A percentile compares a stretch with the other conserved stretches of the same genome.
phyloP scores from a whole-genome alignment of 2,797 vertebrate species.

The Apodemus agrarius region DNA sequence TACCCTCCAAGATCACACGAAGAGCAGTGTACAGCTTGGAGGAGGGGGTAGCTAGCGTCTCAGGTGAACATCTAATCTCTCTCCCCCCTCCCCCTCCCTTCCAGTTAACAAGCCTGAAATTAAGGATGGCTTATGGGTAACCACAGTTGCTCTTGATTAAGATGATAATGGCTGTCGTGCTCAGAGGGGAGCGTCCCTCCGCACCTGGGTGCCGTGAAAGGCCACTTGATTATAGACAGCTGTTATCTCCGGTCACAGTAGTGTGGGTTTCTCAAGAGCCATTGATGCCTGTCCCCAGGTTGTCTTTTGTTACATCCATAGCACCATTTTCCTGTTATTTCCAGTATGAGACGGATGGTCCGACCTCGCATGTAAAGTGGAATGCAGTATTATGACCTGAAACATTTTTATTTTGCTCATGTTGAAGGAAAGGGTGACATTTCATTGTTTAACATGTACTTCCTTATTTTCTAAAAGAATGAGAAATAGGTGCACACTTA shows the following conservation, averaged over 20 bases:
- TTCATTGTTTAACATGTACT: neutral
- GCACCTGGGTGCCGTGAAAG: neutral
- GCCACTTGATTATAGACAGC: neutral
- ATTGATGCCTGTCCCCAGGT: neutral
- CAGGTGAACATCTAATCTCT: neutral
- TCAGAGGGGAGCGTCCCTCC: neutral
- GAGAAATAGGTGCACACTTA: neutral
- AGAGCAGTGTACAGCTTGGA: neutral
- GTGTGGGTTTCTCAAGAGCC: neutral
- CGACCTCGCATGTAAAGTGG: neutral
- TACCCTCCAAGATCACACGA: neutral
- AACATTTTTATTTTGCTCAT: constrained; percentile 1
- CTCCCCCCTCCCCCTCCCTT: neutral
- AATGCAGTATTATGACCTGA: neutral
- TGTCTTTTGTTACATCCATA: neutral
- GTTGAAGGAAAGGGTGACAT: neutral
- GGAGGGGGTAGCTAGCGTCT: neutral
- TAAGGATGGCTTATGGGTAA: neutral
- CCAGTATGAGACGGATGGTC: no score
- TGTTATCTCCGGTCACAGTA: neutral
- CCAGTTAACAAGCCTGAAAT: neutral
- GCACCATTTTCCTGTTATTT: neutral
- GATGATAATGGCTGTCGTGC: neutral
- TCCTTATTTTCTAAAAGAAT: constrained; percentile 21
- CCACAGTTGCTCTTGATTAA: neutral